Percentiles rank a stretch among this genome's conserved stretches.
Conservation (phyloP, 1,140 invertebrate genomes). For the Lithobius niger region DNA sequence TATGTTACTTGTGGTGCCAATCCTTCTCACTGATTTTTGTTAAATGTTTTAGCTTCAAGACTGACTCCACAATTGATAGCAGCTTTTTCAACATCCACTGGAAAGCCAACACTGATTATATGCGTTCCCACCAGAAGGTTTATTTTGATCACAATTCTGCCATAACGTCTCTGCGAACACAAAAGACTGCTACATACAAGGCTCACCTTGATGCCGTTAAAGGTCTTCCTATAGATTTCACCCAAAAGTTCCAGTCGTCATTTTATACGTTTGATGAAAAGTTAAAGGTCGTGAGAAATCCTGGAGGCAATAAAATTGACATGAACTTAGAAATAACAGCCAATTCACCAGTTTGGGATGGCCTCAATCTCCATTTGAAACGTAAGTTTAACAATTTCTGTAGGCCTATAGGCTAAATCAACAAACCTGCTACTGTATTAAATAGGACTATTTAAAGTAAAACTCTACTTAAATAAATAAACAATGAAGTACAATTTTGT, state of each 20-base stretch:
- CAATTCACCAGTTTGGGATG: neutral
- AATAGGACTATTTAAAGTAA: no score
- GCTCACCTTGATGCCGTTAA: neutral
- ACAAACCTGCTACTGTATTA: no score
- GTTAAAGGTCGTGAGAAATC: neutral
- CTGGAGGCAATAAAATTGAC: neutral
- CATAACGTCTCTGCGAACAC: neutral
- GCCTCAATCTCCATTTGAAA: neutral
- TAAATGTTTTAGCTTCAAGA: conserved; percentile 1
- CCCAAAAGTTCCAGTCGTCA: neutral
- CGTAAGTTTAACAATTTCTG: conserved; percentile 2
- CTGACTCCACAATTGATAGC: neutral
- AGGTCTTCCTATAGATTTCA: neutral
- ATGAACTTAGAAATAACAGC: neutral
- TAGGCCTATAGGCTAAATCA: no score
- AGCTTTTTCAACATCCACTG: neutral
- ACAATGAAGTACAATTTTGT: no score
- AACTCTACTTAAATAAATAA: no score
- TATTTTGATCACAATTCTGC: neutral
- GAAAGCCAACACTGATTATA: neutral
- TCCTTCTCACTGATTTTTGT: no score
- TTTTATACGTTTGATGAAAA: neutral
- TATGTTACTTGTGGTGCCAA: no score
- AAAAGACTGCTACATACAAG: neutral
- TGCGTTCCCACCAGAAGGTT: neutral